These are phyloP conservation scores for Holocentrus rufus DNA, from an alignment of 2,797 vertebrate genomes.

Conservation along the genomic window DNA sequence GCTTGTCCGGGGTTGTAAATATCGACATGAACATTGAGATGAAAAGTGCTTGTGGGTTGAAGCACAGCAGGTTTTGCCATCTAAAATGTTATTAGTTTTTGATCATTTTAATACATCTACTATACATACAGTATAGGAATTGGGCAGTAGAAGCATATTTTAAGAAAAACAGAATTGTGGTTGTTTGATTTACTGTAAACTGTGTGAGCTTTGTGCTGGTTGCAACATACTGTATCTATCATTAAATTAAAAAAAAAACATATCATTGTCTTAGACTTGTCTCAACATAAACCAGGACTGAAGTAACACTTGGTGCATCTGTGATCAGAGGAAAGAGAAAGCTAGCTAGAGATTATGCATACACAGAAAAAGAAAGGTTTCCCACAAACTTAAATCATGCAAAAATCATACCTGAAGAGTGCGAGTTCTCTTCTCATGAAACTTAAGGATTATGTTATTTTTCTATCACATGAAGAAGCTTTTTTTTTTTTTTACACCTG, in stretches of 20 bases:
- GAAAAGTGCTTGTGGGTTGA: slow-evolving; percentile 26
- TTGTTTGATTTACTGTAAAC: slow-evolving; percentile 36
- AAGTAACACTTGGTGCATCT: slow-evolving; percentile 9
- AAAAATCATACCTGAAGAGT: not conserved
- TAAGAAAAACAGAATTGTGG: not conserved
- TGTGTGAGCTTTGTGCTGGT: not conserved
- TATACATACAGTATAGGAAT: slow-evolving; percentile 43
- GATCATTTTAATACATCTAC: slow-evolving; percentile 36
- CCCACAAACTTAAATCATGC: not conserved
- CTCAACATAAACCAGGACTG: not conserved
- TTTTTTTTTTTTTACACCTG: not conserved
- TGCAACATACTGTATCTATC: slow-evolving; percentile 12
- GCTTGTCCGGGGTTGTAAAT: slow-evolving; percentile 58
- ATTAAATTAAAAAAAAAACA: slow-evolving; percentile 17
- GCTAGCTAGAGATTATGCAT: not conserved
- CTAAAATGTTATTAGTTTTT: slow-evolving; percentile 17
- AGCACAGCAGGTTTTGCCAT: slow-evolving; percentile 25
- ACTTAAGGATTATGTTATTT: slow-evolving; percentile 7
- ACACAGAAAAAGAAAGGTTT: not conserved
- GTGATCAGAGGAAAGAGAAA: slow-evolving; percentile 1
- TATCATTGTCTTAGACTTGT: slow-evolving; percentile 20
- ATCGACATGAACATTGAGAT: slow-evolving; percentile 17
- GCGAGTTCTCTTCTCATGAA: slow-evolving; percentile 3
- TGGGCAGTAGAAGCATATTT: not conserved
- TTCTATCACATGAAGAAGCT: not conserved